A percentile compares a stretch with the other conserved stretches of the same genome.
Conservation (phyloP, 2,888 invertebrate genomes). For the Tenthredo amoena region DNA sequence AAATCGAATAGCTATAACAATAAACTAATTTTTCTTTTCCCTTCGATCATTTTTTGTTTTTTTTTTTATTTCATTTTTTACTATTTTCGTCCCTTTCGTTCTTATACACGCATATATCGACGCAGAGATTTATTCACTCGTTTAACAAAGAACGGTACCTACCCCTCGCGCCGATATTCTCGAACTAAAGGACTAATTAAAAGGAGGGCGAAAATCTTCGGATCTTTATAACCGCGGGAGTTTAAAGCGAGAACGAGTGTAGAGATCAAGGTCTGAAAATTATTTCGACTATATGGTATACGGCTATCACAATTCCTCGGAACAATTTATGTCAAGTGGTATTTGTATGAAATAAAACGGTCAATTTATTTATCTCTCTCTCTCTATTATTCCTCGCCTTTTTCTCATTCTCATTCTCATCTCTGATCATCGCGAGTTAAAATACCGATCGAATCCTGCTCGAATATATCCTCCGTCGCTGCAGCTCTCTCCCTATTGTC, state of each 20-base stretch:
- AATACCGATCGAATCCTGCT: slow-evolving; percentile 29
- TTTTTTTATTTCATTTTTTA: neutral
- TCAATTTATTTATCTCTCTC: neutral
- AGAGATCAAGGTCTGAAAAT: slow-evolving; percentile 11
- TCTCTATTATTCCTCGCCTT: neutral
- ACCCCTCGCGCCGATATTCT: neutral
- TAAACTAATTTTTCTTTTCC: neutral
- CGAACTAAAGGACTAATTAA: slow-evolving; percentile 35
- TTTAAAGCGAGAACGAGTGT: neutral
- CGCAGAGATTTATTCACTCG: neutral
- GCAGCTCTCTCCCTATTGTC: too few relatives aligned
- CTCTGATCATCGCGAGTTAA: neutral
- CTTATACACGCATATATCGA: neutral
- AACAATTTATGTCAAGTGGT: neutral
- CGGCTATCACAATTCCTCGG: neutral
- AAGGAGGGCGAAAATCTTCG: neutral
- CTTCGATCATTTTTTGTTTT: neutral
- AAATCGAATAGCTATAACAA: neutral
- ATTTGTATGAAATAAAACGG: slow-evolving; percentile 11
- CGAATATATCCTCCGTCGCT: neutral
- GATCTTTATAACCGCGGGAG: neutral
- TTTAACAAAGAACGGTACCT: neutral
- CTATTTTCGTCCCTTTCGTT: neutral
- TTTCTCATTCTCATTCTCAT: neutral
- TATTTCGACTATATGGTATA: slow-evolving; percentile 13